A percentile compares a stretch with the other conserved stretches of the same genome.
phyloP scores from a whole-genome alignment of 2,797 vertebrate genomes.

The Bovichtus diacanthus region DNA sequence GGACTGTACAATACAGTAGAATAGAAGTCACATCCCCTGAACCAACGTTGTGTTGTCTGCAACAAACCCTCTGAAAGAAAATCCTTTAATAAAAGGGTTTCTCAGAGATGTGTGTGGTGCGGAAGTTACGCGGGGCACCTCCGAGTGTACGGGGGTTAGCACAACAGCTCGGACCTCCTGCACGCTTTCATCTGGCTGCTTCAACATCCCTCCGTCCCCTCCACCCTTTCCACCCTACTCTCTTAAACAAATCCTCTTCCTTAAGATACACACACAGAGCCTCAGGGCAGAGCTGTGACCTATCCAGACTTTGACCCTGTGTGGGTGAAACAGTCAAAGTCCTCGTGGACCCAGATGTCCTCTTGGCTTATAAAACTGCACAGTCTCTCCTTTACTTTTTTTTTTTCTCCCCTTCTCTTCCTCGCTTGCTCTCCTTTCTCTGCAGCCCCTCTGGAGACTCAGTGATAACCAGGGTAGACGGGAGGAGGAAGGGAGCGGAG shows the following conservation, averaged over 20 bases:
- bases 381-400: slow-evolving; percentile 56
- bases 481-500: slow-evolving; percentile 79
- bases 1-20: not conserved
- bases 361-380: slow-evolving; percentile 58
- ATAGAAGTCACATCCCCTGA: not conserved
- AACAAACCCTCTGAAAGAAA: slow-evolving; percentile 8
- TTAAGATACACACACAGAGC: slow-evolving; percentile 42
- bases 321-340: slow-evolving; percentile 68
- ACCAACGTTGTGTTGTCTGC: not conserved
- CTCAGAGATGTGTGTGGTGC: slow-evolving; percentile 45
- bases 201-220: slow-evolving; percentile 64
- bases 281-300: slow-evolving; percentile 51
- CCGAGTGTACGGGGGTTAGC: slow-evolving; percentile 62
- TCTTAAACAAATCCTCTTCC: slow-evolving; percentile 74
- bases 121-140: slow-evolving; percentile 57
- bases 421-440: slow-evolving; percentile 57
- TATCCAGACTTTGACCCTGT: slow-evolving; percentile 68
- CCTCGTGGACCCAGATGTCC: slow-evolving; percentile 68
- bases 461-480: slow-evolving; percentile 79
- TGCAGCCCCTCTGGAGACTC: slow-evolving; percentile 77
- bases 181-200: slow-evolving; percentile 73
- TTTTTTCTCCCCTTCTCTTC: slow-evolving; percentile 49
- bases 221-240: slow-evolving; percentile 42
- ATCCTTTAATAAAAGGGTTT: slow-evolving; percentile 33
- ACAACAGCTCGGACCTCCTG: slow-evolving; percentile 76